Evolutionary conservation across 53 echinoderm and acorn worm species (phyloP), one percentile per base, ranked within the genome.

Genomic region (Glandiceps talaboti): DNA sequence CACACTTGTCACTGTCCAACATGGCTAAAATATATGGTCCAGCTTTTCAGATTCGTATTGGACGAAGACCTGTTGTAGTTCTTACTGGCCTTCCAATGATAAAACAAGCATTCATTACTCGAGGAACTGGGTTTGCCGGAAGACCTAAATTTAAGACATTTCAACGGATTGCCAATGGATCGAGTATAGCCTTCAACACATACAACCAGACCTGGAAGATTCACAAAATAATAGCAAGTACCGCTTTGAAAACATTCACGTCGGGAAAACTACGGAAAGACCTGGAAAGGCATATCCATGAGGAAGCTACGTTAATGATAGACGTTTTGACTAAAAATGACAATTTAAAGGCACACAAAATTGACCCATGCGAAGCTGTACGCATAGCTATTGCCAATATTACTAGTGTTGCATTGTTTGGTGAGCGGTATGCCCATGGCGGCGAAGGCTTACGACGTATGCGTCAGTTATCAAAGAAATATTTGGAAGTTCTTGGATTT

Each of bases 1-100:
- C 84, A 29, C 91, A 91, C 33, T 73, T 77, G 0, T 77, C 86
- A 27, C 83, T 89, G 75, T 77, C 81, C 28, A 77, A 85, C 27
- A 81, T 94, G 87, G 91, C 91, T 1, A 82, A 83, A 30, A 82
- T 75, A 29, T 91, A 88, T 81, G 94, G 94, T 25, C 84, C 86
- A 73, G 85, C 94, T n/a, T 99, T 85, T 80, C 88, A 91, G 73
- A 99, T 99, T 76, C 88, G 90, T 29, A 89, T 99, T 28, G 93
- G 93, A 31, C 93, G 93, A 77, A 87, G 89, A 28, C 89, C 94
- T 29, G 88, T 99, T 33, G 94, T 99, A 31, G 94, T 99, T 0
- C 88, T 99, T 25, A 94, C 91, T 32, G 99, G 99, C 64, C 79
- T 84, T 76, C 91, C 91, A 27, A 87, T 91, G 30, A 94, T 94